Conservation (phyloP, 2,113 vertebrate species). For the Vulpes ferrilata region DNA sequence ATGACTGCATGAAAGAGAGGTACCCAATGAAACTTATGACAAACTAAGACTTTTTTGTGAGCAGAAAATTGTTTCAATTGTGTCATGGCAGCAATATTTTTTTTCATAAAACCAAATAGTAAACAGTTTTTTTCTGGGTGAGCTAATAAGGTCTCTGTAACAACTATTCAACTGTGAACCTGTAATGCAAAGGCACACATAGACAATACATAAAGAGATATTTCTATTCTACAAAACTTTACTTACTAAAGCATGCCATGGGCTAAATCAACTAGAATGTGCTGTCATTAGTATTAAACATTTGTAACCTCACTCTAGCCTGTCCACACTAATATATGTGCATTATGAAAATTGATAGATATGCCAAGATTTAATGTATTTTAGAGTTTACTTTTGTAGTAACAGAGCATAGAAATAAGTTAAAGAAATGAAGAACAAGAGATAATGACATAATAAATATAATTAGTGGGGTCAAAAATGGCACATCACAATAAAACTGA, state of each 20-base stretch:
- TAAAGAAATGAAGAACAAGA: neutral
- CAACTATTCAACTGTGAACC: neutral
- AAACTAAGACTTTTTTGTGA: neutral
- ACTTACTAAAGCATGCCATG: neutral
- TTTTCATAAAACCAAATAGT: neutral
- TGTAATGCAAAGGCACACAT: neutral
- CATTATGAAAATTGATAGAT: neutral
- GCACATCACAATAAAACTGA: neutral
- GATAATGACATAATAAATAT: neutral
- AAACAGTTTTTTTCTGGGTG: neutral
- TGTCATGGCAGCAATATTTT: neutral
- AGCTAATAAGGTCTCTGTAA: neutral
- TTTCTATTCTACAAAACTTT: neutral
- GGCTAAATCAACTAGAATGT: neutral
- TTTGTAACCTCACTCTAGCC: neutral
- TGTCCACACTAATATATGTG: neutral
- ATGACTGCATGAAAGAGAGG: neutral
- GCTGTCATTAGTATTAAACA: neutral
- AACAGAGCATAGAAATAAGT: neutral
- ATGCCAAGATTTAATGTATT: neutral
- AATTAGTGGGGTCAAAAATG: neutral
- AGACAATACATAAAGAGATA: neutral
- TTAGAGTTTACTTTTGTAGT: neutral
- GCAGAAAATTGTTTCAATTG: neutral
- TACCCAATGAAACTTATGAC: neutral